Base-by-base conservation (phyloP, 2,888 invertebrate species). In the Athalia rosae region DNA sequence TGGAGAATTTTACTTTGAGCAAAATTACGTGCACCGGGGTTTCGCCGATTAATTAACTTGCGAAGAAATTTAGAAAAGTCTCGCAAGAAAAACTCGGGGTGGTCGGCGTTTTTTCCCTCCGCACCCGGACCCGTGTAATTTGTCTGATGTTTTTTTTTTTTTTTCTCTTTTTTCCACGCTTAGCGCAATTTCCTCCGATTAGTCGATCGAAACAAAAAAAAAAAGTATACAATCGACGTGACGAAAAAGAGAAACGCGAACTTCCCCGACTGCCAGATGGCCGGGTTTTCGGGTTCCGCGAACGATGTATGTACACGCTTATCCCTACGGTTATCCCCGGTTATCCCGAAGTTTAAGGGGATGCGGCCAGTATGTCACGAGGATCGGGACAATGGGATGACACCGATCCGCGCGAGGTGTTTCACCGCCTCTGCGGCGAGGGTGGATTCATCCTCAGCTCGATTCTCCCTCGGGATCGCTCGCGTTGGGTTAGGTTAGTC, bases 301-400 rank as follows among this genome's bases (percentile, higher is more conserved):
- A 71, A 56, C 62, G 48, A 43, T 8, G 13, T n/a, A n/a, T n/a
- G n/a, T n/a, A n/a, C n/a, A 74, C 74, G 74, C 28, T 74, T 48
- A 62, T 74, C 74, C 74, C 74, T 61, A 28, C 2, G 61, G 61
- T 74, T 74, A 74, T 74, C 74, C 74, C 74, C 74, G 62, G 74
- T 74, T 74, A 74, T 74, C 74, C 74, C 47, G 61, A 48, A 74
- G 74, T 74, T 74, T 74, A 74, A 74, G 74, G 74, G 74, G 74
- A 74, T 74, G 74, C 13, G 74, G 74, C 74, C 74, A 74, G 74
- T 74, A 74, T 74, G 74, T 74, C 74, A 74, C 74, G 74, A 74
- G 74, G 74, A 74, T 48, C 62, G 13, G 61, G 61, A 74, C 74
- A 74, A 74, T 74, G 61, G 74, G 74, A 74, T 62, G 74, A 74